Evolutionary conservation across 2,797 vertebrate genomes (phyloP), one percentile per base, ranked within the genome.

Genomic region (Gallinago stenura): DNA sequence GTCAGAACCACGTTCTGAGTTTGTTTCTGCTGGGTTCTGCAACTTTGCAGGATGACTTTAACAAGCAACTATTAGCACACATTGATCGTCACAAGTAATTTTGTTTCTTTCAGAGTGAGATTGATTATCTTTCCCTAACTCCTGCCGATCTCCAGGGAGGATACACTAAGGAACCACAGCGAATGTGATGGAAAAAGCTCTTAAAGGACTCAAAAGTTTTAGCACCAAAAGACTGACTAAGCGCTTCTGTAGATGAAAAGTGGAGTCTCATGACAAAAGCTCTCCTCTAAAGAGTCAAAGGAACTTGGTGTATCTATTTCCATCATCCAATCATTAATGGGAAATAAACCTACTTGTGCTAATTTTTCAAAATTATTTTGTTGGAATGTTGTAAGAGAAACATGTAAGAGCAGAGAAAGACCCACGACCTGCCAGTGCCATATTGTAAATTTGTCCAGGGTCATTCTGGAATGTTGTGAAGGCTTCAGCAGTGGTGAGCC

Each of bases 61-160:
- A 78, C 18, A 80, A 46, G n/a, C 7, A 83, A 69, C 82, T 92
- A 78, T 57, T 60, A 83, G 84, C 10, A 3, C 56, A 46, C 79
- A 88, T 75, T 85, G 87, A 95, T 93, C 2, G 1, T 85, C 82
- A 91, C 51, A 77, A 80, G 87, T 83, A 93, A 95, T 95, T 93
- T 80, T 85, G 51, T 66, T 93, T 89, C 76, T 86, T 89, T 78
- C 91, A 57, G 56, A 69, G 35, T 17, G 25, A 91, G 79, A 95
- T 92, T 83, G 87, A 96, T 96, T 93, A 83, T 85, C 89, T 89
- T 87, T 87, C 73, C 79, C 60, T 64, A 78, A 90, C 53, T 83
- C 4, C 1, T 57, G 46, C 39, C 68, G 68, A 75, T 78, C 87
- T 94, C 79, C 71, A 17, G 25, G 79, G 82, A 90, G 53, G 41